A percentile compares a stretch with the other conserved stretches of the same genome.
These are phyloP conservation scores for Drosophila pseudoananassae DNA, from an alignment of 1,140 invertebrate species.

Conservation along the genomic window DNA sequence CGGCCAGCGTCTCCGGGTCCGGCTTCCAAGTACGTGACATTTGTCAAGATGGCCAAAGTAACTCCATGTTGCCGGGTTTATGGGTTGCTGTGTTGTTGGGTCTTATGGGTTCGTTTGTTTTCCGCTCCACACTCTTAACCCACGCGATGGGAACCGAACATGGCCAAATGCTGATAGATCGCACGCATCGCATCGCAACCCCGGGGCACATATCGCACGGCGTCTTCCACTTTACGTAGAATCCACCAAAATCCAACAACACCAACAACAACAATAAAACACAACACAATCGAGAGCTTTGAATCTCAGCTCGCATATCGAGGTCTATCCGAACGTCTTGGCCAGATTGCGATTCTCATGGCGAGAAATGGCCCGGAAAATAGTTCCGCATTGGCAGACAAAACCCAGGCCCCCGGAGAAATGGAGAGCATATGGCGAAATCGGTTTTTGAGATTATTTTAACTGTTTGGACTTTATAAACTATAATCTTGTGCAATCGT, in stretches of 20 bases:
- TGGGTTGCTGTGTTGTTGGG: background rate
- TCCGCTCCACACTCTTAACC: slow-evolving; percentile 46
- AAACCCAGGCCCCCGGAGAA: background rate
- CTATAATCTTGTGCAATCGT: too few relatives aligned
- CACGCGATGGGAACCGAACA: slow-evolving; percentile 59
- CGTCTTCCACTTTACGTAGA: slow-evolving; percentile 57
- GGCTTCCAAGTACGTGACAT: slow-evolving; percentile 69
- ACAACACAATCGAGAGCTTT: slow-evolving; percentile 28
- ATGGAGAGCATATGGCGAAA: background rate
- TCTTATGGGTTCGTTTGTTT: slow-evolving; percentile 6
- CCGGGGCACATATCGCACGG: slow-evolving; percentile 60
- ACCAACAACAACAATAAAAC: too few relatives aligned
- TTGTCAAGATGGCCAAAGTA: slow-evolving; percentile 36
- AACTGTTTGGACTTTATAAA: too few relatives aligned
- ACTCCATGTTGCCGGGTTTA: slow-evolving; percentile 19
- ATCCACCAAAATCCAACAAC: slow-evolving; percentile 51
- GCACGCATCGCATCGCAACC: slow-evolving; percentile 59
- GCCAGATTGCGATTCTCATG: slow-evolving; percentile 39
- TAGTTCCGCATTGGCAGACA: slow-evolving; percentile 25
- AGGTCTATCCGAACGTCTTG: slow-evolving; percentile 50
- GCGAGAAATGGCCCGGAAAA: slow-evolving; percentile 27
- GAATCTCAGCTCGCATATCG: slow-evolving; percentile 62
- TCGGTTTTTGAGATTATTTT: too few relatives aligned
- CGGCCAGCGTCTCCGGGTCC: slow-evolving; percentile 23
- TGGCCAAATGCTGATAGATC: slow-evolving; percentile 72